Evolutionary conservation across 2,888 invertebrate genomes (phyloP).

Genomic region (Patella depressa): DNA sequence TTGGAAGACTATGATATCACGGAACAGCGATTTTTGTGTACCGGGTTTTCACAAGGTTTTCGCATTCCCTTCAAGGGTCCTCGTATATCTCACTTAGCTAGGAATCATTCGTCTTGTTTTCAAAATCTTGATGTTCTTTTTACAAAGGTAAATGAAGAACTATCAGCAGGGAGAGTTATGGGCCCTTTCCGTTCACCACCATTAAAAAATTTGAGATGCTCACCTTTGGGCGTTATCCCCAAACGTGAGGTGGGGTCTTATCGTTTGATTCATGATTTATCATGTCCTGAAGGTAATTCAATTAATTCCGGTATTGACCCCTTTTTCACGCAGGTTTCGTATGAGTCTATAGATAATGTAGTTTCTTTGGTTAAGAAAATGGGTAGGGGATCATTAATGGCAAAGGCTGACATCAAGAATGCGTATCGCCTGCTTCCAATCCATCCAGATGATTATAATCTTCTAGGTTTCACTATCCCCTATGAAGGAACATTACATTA

Average conservation of each 20-base stretch:
- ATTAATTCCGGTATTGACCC: not conserved
- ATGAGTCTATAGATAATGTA: not conserved
- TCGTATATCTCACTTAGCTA: not conserved
- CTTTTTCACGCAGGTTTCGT: not conserved
- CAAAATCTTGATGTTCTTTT: not conserved
- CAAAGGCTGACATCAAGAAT: conserved; percentile 11
- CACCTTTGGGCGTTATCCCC: not conserved
- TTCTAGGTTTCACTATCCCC: not conserved
- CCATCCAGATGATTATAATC: no score
- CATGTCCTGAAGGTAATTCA: not conserved
- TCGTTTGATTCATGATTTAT: not conserved
- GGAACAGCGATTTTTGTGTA: not conserved
- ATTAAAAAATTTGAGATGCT: not conserved
- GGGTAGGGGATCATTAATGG: not conserved
- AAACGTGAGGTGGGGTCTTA: not conserved
- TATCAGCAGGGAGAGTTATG: no score
- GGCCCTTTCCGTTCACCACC: not conserved
- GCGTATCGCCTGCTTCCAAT: not conserved
- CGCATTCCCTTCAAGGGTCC: not conserved
- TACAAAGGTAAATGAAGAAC: not conserved
- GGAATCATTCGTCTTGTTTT: not conserved
- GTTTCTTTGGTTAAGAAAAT: not conserved
- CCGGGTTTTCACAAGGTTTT: not conserved
- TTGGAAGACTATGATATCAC: not conserved
- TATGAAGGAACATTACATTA: not conserved